phyloP scores from a whole-genome alignment of 2,113 vertebrate genomes.

The Scatophagus argus region DNA sequence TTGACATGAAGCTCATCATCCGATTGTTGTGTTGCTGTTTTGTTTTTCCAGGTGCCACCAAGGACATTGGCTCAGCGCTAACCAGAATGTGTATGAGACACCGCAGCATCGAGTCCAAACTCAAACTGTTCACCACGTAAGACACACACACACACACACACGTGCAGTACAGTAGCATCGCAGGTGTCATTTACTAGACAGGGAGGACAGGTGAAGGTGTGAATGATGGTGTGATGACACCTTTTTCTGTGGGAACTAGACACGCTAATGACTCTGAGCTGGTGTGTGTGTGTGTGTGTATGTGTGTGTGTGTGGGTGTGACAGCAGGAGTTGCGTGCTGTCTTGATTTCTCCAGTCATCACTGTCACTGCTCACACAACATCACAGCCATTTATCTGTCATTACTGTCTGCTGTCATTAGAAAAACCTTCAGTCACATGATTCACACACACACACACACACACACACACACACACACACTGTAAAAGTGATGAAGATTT shows the following conservation, averaged over 20 bases:
- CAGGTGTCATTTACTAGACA: neutral
- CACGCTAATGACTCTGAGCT: conserved; percentile 14
- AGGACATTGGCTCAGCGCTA: conserved; percentile 87
- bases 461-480: neutral
- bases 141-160: conserved; percentile 31
- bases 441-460: neutral
- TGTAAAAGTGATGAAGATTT: neutral
- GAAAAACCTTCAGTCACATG: conserved; percentile 17
- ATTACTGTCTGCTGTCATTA: conserved; percentile 9
- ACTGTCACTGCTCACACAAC: conserved; percentile 6
- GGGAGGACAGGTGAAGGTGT: conserved; percentile 34
- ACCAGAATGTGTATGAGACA: conserved; percentile 91
- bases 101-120: conserved; percentile 87
- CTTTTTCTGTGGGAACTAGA: conserved; percentile 29
- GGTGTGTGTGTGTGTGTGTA: neutral
- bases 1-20: neutral
- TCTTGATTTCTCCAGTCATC: conserved; percentile 18
- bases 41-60: conserved; percentile 83
- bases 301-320: neutral
- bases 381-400: conserved; percentile 1
- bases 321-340: neutral
- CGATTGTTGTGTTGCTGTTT: neutral
- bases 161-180: neutral
- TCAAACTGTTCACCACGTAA: conserved; percentile 88
- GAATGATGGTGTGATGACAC: conserved; percentile 15